Conservation (phyloP, 1,140 invertebrate species). For the Bombyx mori region ASM3026992v2 NC_085127.1:12557001-12557500, state of each 20-base stretch:
- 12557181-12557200: slow-evolving; percentile 54
- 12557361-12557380: no score
- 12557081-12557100: background rate
- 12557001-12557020: no score
- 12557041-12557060: no score
- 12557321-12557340: background rate
- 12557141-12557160: slow-evolving; percentile 30
- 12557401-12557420: no score
- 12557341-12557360: no score
- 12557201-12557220: slow-evolving; percentile 57
- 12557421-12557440: no score
- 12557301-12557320: slow-evolving; percentile 49
- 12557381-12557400: no score
- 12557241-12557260: slow-evolving; percentile 51
- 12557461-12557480: no score
- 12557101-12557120: slow-evolving; percentile 3
- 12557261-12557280: slow-evolving; percentile 59
- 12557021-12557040: no score
- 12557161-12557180: slow-evolving; percentile 58
- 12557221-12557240: slow-evolving; percentile 54
- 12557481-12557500: no score
- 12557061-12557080: no score
- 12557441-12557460: no score
- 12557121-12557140: background rate
- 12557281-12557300: slow-evolving; percentile 59